Base-by-base conservation (phyloP, 2,113 vertebrate genomes). In the Ochotona curzoniae region DNA sequence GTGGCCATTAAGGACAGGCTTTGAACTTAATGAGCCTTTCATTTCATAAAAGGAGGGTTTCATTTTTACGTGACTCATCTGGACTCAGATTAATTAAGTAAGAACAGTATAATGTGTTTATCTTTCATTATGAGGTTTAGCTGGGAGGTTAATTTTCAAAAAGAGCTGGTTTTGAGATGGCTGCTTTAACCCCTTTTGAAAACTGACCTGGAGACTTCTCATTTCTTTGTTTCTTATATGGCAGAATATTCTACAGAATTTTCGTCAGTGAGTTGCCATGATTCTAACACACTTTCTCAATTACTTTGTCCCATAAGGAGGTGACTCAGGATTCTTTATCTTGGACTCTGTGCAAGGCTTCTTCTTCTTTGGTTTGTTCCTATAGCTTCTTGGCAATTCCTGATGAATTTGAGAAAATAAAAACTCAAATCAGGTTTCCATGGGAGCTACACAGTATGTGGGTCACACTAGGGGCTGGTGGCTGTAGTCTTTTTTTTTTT, bases 101-200 rank as follows among this genome's bases (percentile, higher is more conserved):
- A 90, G 54, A 57, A 15, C 54, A 57, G 9, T 51, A 17, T 26
- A 84, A 25, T 51, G 54, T 80, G 89, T 94, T 92, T 96, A 54
- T 93, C 82, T 54, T 66, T 79, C 86, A 82, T 91, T 89, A 82
- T 67, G 87, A 15, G 9, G 63, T 74, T 69, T 93, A 87, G 60
- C 87, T 93, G 79, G 64, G 17, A n/a, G n/a, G n/a, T n/a, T 84
- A 89, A 83, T 89, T 74, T 95, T 78, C 18, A 61, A 75, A 85
- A 18, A 89, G 35, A 91, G 49, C 32, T 92, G 54, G 14, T 69
- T 87, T 90, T 85, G 28, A 57, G 17, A 5, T 38, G 20, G 15
- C 35, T 78, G n/a, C 32, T 75, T 79, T 75, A 79, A 82, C 79
- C 86, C 17, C 13, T 5, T 60, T 89, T 91, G 91, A 75, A n/a